Evolutionary conservation across 2,888 invertebrate species (phyloP), one percentile per base, ranked within the genome.

Genomic region (Listrodromus nycthemerus): DNA sequence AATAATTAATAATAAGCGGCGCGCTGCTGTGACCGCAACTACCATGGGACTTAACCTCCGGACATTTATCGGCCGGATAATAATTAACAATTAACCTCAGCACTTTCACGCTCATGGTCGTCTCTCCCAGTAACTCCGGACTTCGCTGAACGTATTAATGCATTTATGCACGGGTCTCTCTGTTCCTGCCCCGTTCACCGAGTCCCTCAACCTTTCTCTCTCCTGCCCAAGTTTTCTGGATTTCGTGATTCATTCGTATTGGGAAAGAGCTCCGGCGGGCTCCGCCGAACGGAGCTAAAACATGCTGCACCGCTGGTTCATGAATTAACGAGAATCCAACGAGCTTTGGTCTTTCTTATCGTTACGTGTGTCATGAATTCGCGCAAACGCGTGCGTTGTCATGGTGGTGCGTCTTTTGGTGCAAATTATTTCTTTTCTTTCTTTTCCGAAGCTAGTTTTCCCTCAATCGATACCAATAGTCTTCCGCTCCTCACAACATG

Each of bases 1-100:
- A 80, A 83, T 80, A 76, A 80, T 80, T 80, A 80, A 83, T 80
- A 83, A 83, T 76, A 83, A 76, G 50, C 80, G 33, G 61, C 75
- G 74, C 69, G 50, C 61, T 69, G 55, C 45, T 67, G 66, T 41
- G 52, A 77, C 80, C 77, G 84, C 80, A 78, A 74, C 70, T 41
- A 37, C 63, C 48, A 45, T 65, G 69, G 30, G 69, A 80, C 30
- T 78, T 71, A 61, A 55, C 78, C 69, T 61, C 67, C 73, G 76
- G 66, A 83, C 78, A 77, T 82, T 86, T 82, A 83, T 80, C 75
- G 73, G 73, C 50, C 50, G 71, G 80, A 79, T 74, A 84, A 80
- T 80, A 78, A 82, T 82, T 82, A 83, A 80, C 83, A 83, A 86
- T 86, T 83, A 84, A 84, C 84, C 86, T 84, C 82, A 76, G 78